Evolutionary conservation across 2,113 vertebrate genomes (phyloP).

Genomic region (Tachycineta bicolor): DNA sequence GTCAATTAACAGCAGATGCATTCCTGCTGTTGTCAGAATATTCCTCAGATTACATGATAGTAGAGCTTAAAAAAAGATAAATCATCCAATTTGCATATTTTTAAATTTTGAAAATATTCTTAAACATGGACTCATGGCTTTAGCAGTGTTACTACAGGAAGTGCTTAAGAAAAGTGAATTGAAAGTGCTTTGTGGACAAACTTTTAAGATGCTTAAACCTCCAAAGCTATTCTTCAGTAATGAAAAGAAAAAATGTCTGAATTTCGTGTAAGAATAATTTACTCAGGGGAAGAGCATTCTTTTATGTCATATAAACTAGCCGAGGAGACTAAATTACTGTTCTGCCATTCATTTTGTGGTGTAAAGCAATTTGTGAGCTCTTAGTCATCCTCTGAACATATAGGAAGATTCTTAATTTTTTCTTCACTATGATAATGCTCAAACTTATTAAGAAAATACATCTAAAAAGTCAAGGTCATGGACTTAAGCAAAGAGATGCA

Average conservation of each 20-base stretch:
- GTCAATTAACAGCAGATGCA: background rate
- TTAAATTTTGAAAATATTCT: background rate
- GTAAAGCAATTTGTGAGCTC: background rate
- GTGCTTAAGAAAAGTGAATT: background rate
- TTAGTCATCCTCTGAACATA: background rate
- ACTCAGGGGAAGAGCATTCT: background rate
- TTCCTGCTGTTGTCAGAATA: background rate
- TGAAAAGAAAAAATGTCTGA: background rate
- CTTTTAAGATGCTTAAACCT: background rate
- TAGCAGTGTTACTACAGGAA: background rate
- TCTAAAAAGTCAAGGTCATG: background rate
- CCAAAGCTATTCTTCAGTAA: background rate
- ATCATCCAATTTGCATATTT: background rate
- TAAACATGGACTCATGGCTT: background rate
- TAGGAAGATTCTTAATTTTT: background rate
- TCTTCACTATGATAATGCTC: background rate
- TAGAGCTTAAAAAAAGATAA: background rate
- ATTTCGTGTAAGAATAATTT: background rate
- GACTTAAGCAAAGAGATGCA: background rate
- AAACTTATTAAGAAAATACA: background rate
- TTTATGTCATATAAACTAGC: background rate
- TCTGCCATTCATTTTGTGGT: background rate
- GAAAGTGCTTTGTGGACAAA: background rate
- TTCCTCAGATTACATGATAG: background rate
- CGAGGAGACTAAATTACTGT: background rate